phyloP scores from a whole-genome alignment of 1,140 invertebrate genomes.

The Microplitis demolitor region DNA sequence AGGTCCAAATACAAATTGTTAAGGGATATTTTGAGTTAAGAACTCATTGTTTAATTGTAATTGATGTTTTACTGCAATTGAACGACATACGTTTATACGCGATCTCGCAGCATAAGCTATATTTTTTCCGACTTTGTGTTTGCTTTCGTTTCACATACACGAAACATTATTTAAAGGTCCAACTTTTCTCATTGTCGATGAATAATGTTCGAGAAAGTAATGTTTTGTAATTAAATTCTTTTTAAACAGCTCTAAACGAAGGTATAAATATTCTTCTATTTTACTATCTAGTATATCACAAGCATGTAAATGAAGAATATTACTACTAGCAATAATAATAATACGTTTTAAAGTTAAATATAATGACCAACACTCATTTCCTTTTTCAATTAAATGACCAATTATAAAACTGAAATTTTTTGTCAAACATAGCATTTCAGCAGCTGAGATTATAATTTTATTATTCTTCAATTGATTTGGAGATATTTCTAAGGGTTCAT shows the following conservation, averaged over 20 bases:
- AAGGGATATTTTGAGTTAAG: not conserved
- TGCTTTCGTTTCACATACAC: conserved; percentile 12
- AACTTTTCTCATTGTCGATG: conserved; percentile 5
- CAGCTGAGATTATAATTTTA: conserved; percentile 30
- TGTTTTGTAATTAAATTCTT: not conserved
- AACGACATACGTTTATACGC: conserved; percentile 8
- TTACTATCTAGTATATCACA: not conserved
- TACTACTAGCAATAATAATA: conserved; percentile 21
- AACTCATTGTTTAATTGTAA: conserved; percentile 5
- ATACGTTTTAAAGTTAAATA: conserved; percentile 32
- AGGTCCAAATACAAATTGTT: not conserved
- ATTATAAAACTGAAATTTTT: conserved; percentile 37
- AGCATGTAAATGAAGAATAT: not conserved
- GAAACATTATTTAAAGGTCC: conserved; percentile 14
- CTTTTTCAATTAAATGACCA: conserved; percentile 33
- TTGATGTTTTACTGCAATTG: conserved; percentile 13
- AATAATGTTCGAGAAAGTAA: conserved; percentile 11
- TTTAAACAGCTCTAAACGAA: not conserved
- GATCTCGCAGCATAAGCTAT: not conserved
- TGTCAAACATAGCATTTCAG: conserved; percentile 39
- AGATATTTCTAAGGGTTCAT: conserved; percentile 30
- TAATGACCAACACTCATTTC: conserved; percentile 32
- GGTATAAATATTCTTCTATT: not conserved
- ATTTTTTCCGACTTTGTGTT: conserved; percentile 13
- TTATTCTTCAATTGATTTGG: conserved; percentile 28